Conservation (phyloP, 1,140 invertebrate genomes). For the Ips nitidus region DNA sequence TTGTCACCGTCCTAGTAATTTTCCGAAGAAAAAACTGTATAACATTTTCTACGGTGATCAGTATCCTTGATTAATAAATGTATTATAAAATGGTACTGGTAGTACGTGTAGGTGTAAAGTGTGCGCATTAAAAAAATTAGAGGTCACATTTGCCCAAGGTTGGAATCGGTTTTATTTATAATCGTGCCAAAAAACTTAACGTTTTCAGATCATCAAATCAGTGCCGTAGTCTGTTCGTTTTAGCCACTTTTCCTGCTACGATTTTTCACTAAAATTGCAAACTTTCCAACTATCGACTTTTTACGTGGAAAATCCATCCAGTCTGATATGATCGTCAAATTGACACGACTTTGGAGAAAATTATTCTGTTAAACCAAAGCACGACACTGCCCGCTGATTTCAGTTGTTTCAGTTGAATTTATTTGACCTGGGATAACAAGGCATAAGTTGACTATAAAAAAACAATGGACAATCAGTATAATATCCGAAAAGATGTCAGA, state of each 20-base stretch:
- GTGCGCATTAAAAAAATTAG: conserved; percentile 8
- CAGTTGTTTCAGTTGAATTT: neutral
- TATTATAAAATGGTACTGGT: neutral
- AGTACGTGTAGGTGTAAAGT: neutral
- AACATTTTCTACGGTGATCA: neutral
- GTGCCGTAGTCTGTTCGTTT: neutral
- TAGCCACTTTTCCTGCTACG: neutral
- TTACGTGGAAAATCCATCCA: neutral
- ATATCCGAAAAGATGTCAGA: too few species aligned
- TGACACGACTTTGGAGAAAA: neutral
- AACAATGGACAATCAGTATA: too few species aligned
- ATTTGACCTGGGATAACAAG: conserved; percentile 2
- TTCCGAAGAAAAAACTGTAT: neutral
- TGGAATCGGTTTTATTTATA: neutral
- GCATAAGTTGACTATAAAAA: conserved; percentile 1
- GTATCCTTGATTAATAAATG: neutral
- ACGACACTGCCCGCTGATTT: neutral
- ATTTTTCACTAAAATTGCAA: conserved; percentile 1
- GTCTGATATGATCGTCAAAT: neutral
- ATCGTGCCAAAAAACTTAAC: conserved; percentile 1
- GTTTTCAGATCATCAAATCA: neutral
- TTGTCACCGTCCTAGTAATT: neutral
- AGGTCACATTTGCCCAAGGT: conserved; percentile 8
- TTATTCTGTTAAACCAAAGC: neutral
- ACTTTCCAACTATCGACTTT: neutral